Conservation (phyloP, 2,888 invertebrate species). For the Eustalomyia histrio region DNA sequence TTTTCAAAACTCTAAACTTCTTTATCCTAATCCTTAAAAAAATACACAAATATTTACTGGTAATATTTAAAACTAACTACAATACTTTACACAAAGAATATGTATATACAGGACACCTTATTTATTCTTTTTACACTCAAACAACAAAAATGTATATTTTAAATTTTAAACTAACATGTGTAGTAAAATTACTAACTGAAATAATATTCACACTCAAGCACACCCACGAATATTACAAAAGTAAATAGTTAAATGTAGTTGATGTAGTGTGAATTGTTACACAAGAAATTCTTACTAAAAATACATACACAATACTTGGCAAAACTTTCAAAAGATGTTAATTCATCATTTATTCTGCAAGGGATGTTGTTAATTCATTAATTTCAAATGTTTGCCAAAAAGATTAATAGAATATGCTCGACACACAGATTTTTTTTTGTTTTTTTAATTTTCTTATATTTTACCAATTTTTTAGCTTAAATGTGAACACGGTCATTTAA, state of each 20-base stretch:
- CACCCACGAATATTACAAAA: not conserved
- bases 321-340: not conserved
- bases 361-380: no score
- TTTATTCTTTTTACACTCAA: slow-evolving; percentile 8
- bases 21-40: not conserved
- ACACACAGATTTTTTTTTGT: no score
- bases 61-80: not conserved
- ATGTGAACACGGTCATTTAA: no score
- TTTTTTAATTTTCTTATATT: no score
- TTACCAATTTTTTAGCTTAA: no score
- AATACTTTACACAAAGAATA: slow-evolving; percentile 1
- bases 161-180: slow-evolving; percentile 27
- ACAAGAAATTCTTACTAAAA: not conserved
- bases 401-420: no score
- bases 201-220: slow-evolving; percentile 17
- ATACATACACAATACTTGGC: not conserved
- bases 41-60: not conserved
- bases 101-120: slow-evolving; percentile 23
- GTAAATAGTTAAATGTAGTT: not conserved
- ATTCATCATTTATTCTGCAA: no score
- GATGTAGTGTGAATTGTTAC: not conserved
- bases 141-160: not conserved
- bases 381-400: no score
- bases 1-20: not conserved
- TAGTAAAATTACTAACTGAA: slow-evolving; percentile 38